These are phyloP conservation scores for Arctia plantaginis DNA, from an alignment of 2,888 invertebrate species.

Conservation along the genomic window DNA sequence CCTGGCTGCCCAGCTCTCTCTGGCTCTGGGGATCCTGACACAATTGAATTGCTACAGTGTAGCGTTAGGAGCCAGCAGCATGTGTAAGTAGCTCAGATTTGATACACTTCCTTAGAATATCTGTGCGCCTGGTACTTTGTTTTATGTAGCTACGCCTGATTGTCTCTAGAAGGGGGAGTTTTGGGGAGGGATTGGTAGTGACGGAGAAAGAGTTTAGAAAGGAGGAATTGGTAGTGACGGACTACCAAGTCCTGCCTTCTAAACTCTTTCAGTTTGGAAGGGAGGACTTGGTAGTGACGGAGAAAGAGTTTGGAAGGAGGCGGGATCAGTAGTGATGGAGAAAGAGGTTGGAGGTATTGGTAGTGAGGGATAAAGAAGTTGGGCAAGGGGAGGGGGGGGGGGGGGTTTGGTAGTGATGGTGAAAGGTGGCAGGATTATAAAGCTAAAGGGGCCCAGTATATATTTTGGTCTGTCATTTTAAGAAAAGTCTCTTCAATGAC, in stretches of 20 bases:
- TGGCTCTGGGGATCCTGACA: conserved; percentile 93
- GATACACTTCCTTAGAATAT: background rate
- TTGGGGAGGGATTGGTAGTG: background rate
- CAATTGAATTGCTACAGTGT: conserved; percentile 97
- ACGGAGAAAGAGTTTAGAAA: background rate
- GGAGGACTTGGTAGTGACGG: background rate
- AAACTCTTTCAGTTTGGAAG: too few relatives aligned
- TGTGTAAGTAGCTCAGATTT: conserved; percentile 82
- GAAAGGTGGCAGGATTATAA: too few relatives aligned
- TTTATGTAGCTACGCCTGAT: background rate
- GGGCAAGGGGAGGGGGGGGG: too few relatives aligned
- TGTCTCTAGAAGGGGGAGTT: background rate
- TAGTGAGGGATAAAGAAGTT: too few relatives aligned
- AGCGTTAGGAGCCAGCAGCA: conserved; percentile 92
- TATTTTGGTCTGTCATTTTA: too few relatives aligned
- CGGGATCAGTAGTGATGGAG: too few relatives aligned
- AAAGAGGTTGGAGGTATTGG: too few relatives aligned
- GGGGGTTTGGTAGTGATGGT: too few relatives aligned
- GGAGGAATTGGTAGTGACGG: too few relatives aligned
- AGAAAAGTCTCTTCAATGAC: too few relatives aligned
- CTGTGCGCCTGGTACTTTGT: conserved; percentile 1
- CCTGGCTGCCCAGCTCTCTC: conserved; percentile 92
- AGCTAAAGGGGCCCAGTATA: too few relatives aligned
- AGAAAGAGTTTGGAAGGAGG: background rate
- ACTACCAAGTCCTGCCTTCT: too few relatives aligned